Percentiles rank a stretch among this genome's conserved stretches.
phyloP scores from a whole-genome alignment of 2,888 invertebrate genomes.

The Eurytoma californica region DNA sequence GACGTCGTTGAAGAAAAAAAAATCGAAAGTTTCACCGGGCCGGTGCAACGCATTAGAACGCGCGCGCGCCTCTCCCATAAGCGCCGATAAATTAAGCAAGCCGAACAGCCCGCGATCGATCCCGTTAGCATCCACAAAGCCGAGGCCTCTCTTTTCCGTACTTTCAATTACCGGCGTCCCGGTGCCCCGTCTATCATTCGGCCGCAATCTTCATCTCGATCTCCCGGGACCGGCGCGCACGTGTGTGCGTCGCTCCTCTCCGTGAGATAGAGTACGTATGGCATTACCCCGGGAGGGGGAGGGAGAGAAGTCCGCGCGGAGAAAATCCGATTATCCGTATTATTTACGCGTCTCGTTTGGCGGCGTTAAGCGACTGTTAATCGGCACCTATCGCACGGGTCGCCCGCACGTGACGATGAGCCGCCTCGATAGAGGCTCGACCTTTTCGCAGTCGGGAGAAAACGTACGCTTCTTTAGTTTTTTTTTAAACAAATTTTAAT shows the following conservation, averaged over 20 bases:
- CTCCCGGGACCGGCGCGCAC: not conserved
- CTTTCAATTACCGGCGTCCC: slow-evolving; percentile 37
- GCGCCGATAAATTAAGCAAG: slow-evolving; percentile 32
- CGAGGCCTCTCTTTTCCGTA: slow-evolving; percentile 23
- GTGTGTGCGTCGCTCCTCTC: not conserved
- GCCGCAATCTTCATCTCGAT: slow-evolving; percentile 24
- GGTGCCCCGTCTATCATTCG: slow-evolving; percentile 14
- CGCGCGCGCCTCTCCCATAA: slow-evolving; percentile 11
- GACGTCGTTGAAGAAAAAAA: not conserved
- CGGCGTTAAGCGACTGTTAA: slow-evolving; percentile 35
- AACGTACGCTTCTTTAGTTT: not conserved
- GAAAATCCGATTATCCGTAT: slow-evolving; percentile 42
- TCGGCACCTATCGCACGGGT: slow-evolving; percentile 23
- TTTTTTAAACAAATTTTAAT: too few relatives aligned
- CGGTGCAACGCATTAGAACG: slow-evolving; percentile 10
- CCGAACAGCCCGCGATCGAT: slow-evolving; percentile 24
- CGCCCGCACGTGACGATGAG: not conserved
- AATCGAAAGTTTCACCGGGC: slow-evolving; percentile 11
- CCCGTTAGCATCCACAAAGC: slow-evolving; percentile 41
- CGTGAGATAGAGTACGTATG: slow-evolving; percentile 15
- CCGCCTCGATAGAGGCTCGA: not conserved
- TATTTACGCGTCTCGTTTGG: slow-evolving; percentile 32
- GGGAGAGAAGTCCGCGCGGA: not conserved
- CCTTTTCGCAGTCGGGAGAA: not conserved
- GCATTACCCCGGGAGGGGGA: too few relatives aligned